Conservation (phyloP, 1,140 invertebrate genomes). For the Penaeus japonicus region DNA sequence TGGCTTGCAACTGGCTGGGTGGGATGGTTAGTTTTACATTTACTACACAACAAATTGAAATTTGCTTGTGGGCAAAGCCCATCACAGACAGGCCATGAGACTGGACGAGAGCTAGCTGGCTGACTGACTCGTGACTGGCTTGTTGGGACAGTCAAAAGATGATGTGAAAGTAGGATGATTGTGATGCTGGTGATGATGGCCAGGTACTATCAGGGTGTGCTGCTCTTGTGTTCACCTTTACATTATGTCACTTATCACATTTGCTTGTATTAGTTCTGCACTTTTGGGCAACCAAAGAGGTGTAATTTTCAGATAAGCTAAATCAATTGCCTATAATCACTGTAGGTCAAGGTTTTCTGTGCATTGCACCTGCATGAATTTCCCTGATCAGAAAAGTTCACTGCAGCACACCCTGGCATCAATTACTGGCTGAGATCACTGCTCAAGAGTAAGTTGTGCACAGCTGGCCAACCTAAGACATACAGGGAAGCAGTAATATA, state of each 20-base stretch:
- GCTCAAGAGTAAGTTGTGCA: conserved; percentile 33
- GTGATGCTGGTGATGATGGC: conserved; percentile 48
- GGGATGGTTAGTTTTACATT: conserved; percentile 48
- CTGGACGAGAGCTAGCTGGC: conserved; percentile 52
- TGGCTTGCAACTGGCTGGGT: conserved; percentile 49
- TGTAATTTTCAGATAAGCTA: conserved; percentile 4
- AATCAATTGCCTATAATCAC: neutral
- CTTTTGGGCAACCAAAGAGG: neutral
- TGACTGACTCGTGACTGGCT: conserved; percentile 35
- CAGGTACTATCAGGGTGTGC: conserved; percentile 41
- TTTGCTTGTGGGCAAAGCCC: conserved; percentile 45
- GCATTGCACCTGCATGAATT: neutral
- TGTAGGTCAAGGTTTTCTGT: neutral
- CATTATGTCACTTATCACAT: neutral
- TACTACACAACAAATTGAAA: conserved; percentile 45
- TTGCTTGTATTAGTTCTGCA: neutral
- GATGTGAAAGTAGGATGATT: conserved; percentile 39
- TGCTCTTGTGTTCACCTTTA: neutral
- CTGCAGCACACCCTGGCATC: conserved; percentile 45
- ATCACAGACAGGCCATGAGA: conserved; percentile 52
- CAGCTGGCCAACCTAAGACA: conserved; percentile 44
- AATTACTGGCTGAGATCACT: conserved; percentile 42
- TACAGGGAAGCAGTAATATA: conserved; percentile 42
- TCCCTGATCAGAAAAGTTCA: neutral
- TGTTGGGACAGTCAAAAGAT: conserved; percentile 36